Evolutionary conservation across 2,888 invertebrate species (phyloP).

Genomic region (Drosophila mimetica): DNA sequence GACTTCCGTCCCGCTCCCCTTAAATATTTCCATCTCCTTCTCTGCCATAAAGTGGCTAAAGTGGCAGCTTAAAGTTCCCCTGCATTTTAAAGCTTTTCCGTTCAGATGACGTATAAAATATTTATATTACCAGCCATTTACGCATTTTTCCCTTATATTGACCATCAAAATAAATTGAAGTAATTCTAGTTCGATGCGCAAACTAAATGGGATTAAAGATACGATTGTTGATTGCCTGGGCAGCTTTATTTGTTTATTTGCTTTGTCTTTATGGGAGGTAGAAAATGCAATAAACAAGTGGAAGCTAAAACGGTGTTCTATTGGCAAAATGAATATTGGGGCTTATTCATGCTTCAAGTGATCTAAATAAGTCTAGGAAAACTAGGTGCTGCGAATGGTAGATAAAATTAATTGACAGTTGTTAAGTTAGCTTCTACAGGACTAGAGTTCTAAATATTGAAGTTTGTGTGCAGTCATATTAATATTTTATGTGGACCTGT

Average conservation of each 20-base stretch:
- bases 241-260: conserved; percentile 53
- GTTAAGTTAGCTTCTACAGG: neutral
- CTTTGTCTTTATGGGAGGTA: conserved; percentile 22
- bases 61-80: conserved; percentile 67
- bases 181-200: conserved; percentile 51
- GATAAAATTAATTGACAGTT: conserved; percentile 11
- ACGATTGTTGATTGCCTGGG: conserved; percentile 51
- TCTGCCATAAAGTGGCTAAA: conserved; percentile 70
- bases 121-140: conserved; percentile 58
- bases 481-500: too few species aligned
- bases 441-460: too few species aligned
- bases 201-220: conserved; percentile 69
- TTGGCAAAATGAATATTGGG: conserved; percentile 26
- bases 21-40: neutral
- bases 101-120: conserved; percentile 54
- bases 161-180: conserved; percentile 74
- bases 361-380: conserved; percentile 1
- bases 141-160: conserved; percentile 64
- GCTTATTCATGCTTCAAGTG: conserved; percentile 12
- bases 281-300: neutral
- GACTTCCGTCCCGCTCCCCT: conserved; percentile 18
- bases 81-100: conserved; percentile 61
- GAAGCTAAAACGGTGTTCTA: neutral
- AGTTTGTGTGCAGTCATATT: too few species aligned
- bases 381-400: neutral